Evolutionary conservation across 2,797 vertebrate genomes (phyloP).

Genomic region (Cetoscarus ocellatus): DNA sequence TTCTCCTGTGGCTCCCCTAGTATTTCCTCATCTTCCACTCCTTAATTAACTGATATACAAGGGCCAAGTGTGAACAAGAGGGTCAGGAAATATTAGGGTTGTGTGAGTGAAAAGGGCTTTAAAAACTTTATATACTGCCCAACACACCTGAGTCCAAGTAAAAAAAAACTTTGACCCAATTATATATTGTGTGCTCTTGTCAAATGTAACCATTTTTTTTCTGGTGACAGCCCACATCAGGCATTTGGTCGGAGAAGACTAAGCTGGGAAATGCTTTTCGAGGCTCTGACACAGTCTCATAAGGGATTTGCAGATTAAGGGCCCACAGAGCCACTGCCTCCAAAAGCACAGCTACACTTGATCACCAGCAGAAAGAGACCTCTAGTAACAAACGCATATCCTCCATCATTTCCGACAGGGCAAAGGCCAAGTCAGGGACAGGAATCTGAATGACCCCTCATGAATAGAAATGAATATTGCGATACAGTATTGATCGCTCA

Average conservation of each 20-base stretch:
- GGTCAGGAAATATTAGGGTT: too few relatives aligned
- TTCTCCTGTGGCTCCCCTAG: too few relatives aligned
- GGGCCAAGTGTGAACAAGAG: too few relatives aligned
- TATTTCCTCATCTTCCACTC: too few relatives aligned
- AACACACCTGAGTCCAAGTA: neutral
- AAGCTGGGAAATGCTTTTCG: neutral
- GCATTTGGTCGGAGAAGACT: constrained; percentile 4
- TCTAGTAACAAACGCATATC: constrained; percentile 17
- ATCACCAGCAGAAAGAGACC: constrained; percentile 29
- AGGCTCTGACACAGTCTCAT: neutral
- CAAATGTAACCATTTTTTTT: neutral
- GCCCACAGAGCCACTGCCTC: constrained; percentile 3
- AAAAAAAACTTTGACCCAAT: neutral
- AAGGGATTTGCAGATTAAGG: constrained; percentile 23
- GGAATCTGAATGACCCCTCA: constrained; percentile 30
- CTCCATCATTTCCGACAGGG: constrained; percentile 12
- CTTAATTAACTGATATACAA: too few relatives aligned
- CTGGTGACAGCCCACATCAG: constrained; percentile 1
- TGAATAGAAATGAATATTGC: constrained; percentile 42
- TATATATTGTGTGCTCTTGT: neutral
- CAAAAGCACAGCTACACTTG: constrained; percentile 38
- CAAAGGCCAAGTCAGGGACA: constrained; percentile 44
- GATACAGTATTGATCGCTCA: constrained; percentile 43
- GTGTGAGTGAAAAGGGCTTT: too few relatives aligned
- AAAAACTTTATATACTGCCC: too few relatives aligned